Base-by-base conservation (phyloP, 2,113 vertebrate species). In the Sterna hirundo region DNA sequence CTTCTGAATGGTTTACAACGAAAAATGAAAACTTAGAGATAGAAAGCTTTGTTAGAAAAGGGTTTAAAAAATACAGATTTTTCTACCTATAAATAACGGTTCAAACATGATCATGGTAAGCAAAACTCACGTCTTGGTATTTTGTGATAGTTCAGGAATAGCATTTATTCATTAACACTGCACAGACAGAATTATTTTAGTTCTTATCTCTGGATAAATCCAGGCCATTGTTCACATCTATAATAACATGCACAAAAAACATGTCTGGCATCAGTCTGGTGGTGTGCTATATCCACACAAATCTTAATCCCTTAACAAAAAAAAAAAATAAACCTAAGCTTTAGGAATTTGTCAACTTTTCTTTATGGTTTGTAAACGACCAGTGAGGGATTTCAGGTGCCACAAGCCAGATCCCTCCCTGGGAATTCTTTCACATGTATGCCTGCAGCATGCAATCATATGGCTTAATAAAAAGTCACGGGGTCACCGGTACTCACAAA, bases 341-440 rank as follows among this genome's bases (percentile, higher is more conserved):
- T 71, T 76, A 94, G 80, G 93, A 96, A 92, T 93, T 89, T 87
- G 74, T 79, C 72, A 40, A 7, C 74, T 94, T 91, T 91, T 92
- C 84, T 92, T 94, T 83, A 83, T 54, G 76, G 83, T 93, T 92
- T 83, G 87, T 70, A 95, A 87, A 86, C 0, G 14, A 44, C 57
- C 40, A 76, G 70, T 64, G 84, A 62, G 85, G 90, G 80, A 81
- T 90, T 97, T 74, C 86, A 49, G 81, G 80, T 95, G 70, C 68
- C 88, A 55, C 46, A 96, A 69, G 61, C 71, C 64, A 70, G 88
- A 83, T 86, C 79, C 81, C 75, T 93, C 76, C 55, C 30, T 21
- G 22, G 60, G 51, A 84, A 88, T 94, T 94, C 85, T 92, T 97
- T 94, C 94, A 93, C 51, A 23, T 42, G 44, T 47, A 10, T 72